phyloP scores from a whole-genome alignment of 2,113 vertebrate genomes.

The Etheostoma spectabile region DNA sequence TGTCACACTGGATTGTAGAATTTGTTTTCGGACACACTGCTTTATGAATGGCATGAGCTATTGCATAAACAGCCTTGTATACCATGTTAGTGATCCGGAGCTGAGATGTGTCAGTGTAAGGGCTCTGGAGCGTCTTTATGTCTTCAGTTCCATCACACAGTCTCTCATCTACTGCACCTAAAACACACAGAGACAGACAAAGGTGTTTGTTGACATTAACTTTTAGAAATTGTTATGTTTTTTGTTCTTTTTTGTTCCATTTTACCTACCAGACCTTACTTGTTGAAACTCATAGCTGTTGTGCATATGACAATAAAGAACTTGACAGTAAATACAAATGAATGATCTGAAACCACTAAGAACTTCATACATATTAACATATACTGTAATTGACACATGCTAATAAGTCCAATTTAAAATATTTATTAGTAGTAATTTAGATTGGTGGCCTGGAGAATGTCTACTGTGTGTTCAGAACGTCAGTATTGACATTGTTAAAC shows the following conservation, averaged over 20 bases:
- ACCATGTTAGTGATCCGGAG: constrained; percentile 80
- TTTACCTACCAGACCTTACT: not conserved
- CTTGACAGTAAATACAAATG: too few relatives aligned
- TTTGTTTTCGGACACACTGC: constrained; percentile 57
- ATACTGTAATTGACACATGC: not conserved
- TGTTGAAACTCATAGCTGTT: not conserved
- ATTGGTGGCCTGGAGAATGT: not conserved
- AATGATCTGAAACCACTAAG: too few relatives aligned
- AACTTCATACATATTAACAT: too few relatives aligned
- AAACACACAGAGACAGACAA: not conserved
- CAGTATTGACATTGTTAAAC: too few relatives aligned
- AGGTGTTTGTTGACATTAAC: too few relatives aligned
- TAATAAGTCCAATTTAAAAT: not conserved
- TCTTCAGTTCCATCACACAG: constrained; percentile 76
- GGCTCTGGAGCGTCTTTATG: constrained; percentile 56
- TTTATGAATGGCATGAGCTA: constrained; percentile 78
- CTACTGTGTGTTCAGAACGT: too few relatives aligned
- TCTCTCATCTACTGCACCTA: not conserved
- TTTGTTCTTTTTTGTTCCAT: not conserved
- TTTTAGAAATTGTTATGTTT: not conserved
- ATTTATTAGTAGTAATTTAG: not conserved
- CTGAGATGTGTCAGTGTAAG: constrained; percentile 80
- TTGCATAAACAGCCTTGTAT: constrained; percentile 81
- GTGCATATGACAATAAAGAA: too few relatives aligned
- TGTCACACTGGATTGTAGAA: constrained; percentile 55